Base-by-base conservation (phyloP, 1,140 invertebrate genomes). In the Coptotermes formosanus region DNA sequence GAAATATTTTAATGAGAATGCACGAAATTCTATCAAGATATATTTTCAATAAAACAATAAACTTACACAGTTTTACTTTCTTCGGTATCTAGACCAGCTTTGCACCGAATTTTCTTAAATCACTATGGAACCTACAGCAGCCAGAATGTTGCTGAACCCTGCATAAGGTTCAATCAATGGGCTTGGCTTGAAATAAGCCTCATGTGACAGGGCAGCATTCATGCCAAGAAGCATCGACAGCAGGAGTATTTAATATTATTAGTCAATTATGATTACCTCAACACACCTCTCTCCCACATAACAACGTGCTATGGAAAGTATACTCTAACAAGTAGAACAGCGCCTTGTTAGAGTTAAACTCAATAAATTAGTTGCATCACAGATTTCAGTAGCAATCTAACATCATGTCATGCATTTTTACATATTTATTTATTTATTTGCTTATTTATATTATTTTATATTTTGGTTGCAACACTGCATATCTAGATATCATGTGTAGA, bases 1-100 rank as follows among this genome's bases (percentile, higher is more conserved):
- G 83, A 84, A 59, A 84, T 84, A 84, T 59, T 52, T 84, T 59
- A 84, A 52, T 30, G 45, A 30, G 83, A 84, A 6, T 84, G 83
- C 48, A 84, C 55, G 45, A 59, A 84, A 52, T 84, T 84, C 83
- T 84, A 84, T 83, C 19, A 48, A 84, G 52, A 59, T 30, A 84
- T 25, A 8, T 81, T 85, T 64, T 86, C 38, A 86, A 86, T 44
- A 83, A 86, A 86, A 52, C 82, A 86, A 86, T 82, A 23, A 59
- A 32, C 44, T 86, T 85, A 69, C 12, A 21, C 82, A 81, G 43
- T 81, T 45, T 82, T 75, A 38, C 55, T 85, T 75, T 55, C 64
- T 85, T 85, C 64, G 64, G 85, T 64, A 85, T 85, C 85, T 85
- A 85, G 85, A 85, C 85, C 85, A 85, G 85, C 85, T 85, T 85